Percentiles rank a stretch among this genome's conserved stretches.
Evolutionary conservation across 2,113 vertebrate genomes (phyloP).

Genomic region (Petaurus breviceps): DNA sequence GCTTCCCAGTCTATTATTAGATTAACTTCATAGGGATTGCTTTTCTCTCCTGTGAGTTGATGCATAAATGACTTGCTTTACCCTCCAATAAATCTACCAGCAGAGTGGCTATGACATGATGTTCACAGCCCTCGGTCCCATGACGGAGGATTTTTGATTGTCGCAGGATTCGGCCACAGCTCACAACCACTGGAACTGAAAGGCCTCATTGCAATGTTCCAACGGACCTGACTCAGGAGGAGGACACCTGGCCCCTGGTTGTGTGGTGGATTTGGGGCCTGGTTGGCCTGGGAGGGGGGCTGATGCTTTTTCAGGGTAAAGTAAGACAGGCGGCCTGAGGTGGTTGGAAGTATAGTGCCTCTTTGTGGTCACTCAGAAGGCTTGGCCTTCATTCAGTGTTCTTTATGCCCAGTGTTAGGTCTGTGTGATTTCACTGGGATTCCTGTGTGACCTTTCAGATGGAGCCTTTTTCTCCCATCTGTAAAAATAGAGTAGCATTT

Average conservation of each 20-base stretch:
- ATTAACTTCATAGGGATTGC: constrained; percentile 87
- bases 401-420: neutral
- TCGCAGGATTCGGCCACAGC: constrained; percentile 81
- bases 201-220: constrained; percentile 81
- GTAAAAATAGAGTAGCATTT: too few relatives aligned
- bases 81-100: constrained; percentile 87
- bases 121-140: constrained; percentile 82
- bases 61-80: constrained; percentile 88
- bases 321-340: neutral
- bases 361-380: neutral
- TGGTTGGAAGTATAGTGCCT: neutral
- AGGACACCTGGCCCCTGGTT: constrained; percentile 52
- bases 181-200: constrained; percentile 84
- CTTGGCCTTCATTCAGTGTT: neutral
- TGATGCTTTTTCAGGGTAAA: neutral
- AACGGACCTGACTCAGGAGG: constrained; percentile 65
- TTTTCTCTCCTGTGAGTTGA: constrained; percentile 86
- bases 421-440: too few relatives aligned
- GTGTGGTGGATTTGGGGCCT: neutral
- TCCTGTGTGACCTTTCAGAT: too few relatives aligned
- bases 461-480: too few relatives aligned
- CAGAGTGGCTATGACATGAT: constrained; percentile 84
- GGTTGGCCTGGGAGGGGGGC: neutral
- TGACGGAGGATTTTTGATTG: constrained; percentile 87
- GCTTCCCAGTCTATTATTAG: constrained; percentile 88